Base-by-base conservation (phyloP, 2,888 invertebrate species). In the Rapana venosa region DNA sequence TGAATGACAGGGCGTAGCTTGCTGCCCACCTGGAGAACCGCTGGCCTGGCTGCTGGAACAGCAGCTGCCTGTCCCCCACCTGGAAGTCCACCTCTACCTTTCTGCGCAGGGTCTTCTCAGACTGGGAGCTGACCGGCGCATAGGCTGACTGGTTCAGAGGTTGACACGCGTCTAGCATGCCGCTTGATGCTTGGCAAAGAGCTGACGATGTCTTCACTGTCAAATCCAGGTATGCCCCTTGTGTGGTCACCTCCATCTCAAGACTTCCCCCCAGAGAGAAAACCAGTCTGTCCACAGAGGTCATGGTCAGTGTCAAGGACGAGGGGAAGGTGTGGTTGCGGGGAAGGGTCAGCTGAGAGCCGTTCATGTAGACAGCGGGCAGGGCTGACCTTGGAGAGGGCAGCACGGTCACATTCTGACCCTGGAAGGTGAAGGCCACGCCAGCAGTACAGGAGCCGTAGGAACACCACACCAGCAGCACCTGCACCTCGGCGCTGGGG, bases 1-100 rank as follows among this genome's bases (percentile, higher is more conserved):
- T 93, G 90, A 94, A 94, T 4, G 89, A 91, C 35, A 94, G 90
- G 20, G 93, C 91, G 91, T 93, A 94, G n/a, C 93, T 93, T 15
- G 93, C 89, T 17, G 90, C 90, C 47, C 90, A 58, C 6, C 26
- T 85, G 26, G 87, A 81, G 81, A 89, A 90, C 56, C 86, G 87
- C 56, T 86, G 87, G 0, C 88, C 90, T 30, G 87, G 89, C 17
- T 92, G 84, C 30, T 91, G 91, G 61, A 92, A 91, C 0, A 93
- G 84, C 47, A 93, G 91, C 8, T 92, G 87, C 32, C 92, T 92
- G 66, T 84, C 90, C 1, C 87, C 86, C 36, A 92, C 81, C 30
- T 83, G 90, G 87, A 90, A 93, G 81, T 91, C 91, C 1, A 66
- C 77, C 0, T 89, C 87, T 17, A 93, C 86, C 88, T 91, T 87